These are phyloP conservation scores for Odobenus rosmarus DNA, from an alignment of 2,113 vertebrate genomes.

Conservation along the genomic window DNA sequence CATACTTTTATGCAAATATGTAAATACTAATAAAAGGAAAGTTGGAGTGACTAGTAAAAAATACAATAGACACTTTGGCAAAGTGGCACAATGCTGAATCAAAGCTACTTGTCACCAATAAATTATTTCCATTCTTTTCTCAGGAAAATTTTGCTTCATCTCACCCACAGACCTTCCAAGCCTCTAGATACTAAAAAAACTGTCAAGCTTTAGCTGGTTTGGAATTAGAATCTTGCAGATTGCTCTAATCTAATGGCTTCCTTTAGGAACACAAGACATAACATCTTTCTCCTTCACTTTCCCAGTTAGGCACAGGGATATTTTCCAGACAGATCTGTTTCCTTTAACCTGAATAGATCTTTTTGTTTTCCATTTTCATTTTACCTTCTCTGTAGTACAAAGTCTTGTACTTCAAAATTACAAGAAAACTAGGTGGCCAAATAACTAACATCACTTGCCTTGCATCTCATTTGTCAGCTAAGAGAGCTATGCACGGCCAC, in stretches of 20 bases:
- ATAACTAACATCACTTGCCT: not conserved
- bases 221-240: slow-evolving; percentile 13
- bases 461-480: not conserved
- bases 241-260: not conserved
- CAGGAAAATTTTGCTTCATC: not conserved
- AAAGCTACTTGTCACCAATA: not conserved
- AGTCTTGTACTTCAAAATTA: not conserved
- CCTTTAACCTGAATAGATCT: not conserved
- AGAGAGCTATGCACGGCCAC: not conserved
- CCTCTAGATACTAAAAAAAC: not conserved
- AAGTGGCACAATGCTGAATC: not conserved
- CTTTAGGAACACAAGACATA: not conserved
- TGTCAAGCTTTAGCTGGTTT: not conserved
- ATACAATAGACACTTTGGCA: not conserved
- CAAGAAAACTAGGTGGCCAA: not conserved
- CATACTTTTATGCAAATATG: not conserved
- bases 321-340: slow-evolving; percentile 14
- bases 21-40: slow-evolving; percentile 31
- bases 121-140: not conserved
- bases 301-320: not conserved
- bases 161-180: not conserved
- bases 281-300: slow-evolving; percentile 12
- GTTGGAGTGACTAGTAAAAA: not conserved
- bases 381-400: not conserved
- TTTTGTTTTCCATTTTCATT: not conserved